These are phyloP conservation scores for Eledona agricola DNA, from an alignment of 2,888 invertebrate genomes.

Conservation along the genomic window DNA sequence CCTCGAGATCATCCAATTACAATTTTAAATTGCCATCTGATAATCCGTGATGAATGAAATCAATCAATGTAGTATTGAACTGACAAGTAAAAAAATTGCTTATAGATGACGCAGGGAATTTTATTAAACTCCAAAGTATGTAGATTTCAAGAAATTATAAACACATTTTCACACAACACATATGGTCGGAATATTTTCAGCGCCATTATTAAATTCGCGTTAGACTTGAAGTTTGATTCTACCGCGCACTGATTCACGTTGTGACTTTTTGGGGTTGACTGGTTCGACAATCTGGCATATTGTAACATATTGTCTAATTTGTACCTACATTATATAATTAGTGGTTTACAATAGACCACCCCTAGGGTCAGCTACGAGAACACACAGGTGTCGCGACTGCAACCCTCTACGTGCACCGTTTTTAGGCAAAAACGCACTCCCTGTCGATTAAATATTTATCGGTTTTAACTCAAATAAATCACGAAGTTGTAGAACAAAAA, in stretches of 20 bases:
- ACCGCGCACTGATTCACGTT: conserved; percentile 24
- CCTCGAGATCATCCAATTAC: conserved; percentile 49
- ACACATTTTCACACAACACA: conserved; percentile 16
- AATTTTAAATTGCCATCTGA: conserved; percentile 51
- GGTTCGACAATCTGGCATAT: conserved; percentile 41
- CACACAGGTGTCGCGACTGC: conserved; percentile 44
- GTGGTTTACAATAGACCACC: conserved; percentile 21
- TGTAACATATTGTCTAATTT: conserved; percentile 56
- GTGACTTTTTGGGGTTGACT: conserved; percentile 27
- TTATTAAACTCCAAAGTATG: conserved; percentile 1
- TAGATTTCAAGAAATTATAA: conserved; percentile 13
- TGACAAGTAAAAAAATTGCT: conserved; percentile 38
- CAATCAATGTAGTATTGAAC: conserved; percentile 47
- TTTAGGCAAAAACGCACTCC: too few relatives aligned
- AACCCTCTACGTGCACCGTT: conserved; percentile 18
- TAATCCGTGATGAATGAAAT: conserved; percentile 53
- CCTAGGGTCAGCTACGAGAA: conserved; percentile 41
- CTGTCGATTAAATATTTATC: too few relatives aligned
- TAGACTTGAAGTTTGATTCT: conserved; percentile 7
- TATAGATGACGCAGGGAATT: conserved; percentile 14
- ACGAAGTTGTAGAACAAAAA: too few relatives aligned
- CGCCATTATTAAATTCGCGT: conserved; percentile 23
- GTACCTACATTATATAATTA: conserved; percentile 51
- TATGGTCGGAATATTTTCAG: conserved; percentile 31
- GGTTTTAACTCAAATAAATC: too few relatives aligned